These are phyloP conservation scores for Mormyrops boulengeri DNA, from an alignment of 2,797 vertebrate genomes.

Conservation along the genomic window DNA sequence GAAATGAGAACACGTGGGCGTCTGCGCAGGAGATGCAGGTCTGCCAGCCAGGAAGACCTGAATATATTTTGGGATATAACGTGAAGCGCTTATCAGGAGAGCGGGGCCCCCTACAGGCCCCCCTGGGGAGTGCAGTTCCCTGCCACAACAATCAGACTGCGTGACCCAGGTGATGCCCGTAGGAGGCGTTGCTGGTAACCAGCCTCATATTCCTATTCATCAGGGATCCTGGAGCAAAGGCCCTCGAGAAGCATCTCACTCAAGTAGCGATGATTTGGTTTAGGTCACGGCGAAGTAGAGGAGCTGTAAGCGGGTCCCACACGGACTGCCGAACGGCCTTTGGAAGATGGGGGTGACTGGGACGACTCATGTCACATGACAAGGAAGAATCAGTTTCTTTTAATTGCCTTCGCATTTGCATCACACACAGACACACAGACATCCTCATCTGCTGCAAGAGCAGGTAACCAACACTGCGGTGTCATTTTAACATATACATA, in stretches of 20 bases:
- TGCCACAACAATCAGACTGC: background rate
- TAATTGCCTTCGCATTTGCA: background rate
- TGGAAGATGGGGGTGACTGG: background rate
- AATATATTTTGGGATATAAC: background rate
- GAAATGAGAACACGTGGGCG: background rate
- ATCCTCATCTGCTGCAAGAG: background rate
- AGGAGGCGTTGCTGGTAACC: background rate
- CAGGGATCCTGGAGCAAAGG: background rate
- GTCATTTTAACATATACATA: background rate
- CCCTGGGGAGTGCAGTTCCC: background rate
- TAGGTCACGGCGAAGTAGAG: background rate
- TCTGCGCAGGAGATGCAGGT: background rate
- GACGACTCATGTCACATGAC: background rate
- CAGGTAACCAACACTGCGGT: background rate
- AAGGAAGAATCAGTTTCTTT: background rate
- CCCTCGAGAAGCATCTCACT: background rate
- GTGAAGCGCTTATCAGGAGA: background rate
- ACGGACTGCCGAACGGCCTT: background rate
- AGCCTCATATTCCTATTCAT: background rate
- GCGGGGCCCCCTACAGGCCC: background rate
- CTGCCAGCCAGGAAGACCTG: background rate
- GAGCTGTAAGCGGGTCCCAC: background rate
- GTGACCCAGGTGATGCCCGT: background rate
- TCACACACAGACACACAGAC: background rate
- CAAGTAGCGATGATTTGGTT: background rate